Percentiles rank a stretch among this genome's conserved stretches.
Evolutionary conservation across 2,888 invertebrate species (phyloP).

Genomic region (Bimastos eiseni): DNA sequence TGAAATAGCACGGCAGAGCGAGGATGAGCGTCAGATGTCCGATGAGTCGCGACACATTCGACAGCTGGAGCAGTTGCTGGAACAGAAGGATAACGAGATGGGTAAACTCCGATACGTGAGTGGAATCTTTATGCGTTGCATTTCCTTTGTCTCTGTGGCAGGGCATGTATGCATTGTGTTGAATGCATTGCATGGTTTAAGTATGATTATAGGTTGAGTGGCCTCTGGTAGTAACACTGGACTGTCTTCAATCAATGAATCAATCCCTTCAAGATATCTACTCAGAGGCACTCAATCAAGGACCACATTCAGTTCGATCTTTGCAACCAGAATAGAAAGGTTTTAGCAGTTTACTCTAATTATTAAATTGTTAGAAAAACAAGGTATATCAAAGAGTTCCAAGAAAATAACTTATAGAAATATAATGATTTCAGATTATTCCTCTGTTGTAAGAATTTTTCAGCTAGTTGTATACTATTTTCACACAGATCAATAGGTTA

Average conservation of each 20-base stretch:
- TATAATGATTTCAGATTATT: background rate
- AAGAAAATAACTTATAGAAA: background rate
- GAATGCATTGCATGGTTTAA: background rate
- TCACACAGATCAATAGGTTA: background rate
- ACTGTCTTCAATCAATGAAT: too few species aligned
- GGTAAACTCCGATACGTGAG: conserved; percentile 58
- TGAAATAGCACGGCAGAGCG: conserved; percentile 14
- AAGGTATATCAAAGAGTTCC: background rate
- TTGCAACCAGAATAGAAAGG: background rate
- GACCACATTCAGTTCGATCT: background rate
- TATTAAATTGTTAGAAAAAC: background rate
- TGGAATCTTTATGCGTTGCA: background rate
- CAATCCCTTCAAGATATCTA: too few species aligned
- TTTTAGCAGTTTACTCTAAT: background rate
- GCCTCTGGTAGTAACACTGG: background rate
- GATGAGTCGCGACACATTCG: conserved; percentile 27
- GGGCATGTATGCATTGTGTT: background rate
- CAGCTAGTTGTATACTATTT: background rate
- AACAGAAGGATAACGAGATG: conserved; percentile 63
- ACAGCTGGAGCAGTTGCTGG: conserved; percentile 53
- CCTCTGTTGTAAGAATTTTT: background rate
- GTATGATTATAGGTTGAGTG: background rate
- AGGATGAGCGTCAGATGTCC: conserved; percentile 26
- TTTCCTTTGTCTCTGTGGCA: background rate
- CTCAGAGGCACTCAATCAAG: too few species aligned